A percentile compares a stretch with the other conserved stretches of the same genome.
Evolutionary conservation across 2,888 invertebrate species (phyloP).

Genomic region (Leptopilina syphax): DNA sequence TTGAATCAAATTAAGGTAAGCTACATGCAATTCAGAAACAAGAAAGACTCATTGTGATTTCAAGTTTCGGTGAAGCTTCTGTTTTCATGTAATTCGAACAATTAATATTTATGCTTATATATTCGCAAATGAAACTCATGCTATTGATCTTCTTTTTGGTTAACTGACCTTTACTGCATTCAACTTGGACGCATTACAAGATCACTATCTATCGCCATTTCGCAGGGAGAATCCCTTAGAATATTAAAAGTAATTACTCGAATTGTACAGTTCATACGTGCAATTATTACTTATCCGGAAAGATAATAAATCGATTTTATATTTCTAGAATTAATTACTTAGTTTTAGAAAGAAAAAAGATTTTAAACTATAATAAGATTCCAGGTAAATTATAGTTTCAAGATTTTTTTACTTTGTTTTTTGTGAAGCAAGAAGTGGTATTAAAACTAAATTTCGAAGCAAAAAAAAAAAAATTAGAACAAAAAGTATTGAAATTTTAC

Average conservation of each 20-base stretch:
- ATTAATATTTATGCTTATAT: conserved; percentile 20
- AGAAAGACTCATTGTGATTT: background rate
- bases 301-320: background rate
- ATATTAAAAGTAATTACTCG: background rate
- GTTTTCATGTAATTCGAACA: background rate
- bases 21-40: too few relatives aligned
- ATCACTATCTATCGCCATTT: conserved; percentile 22
- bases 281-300: background rate
- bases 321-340: background rate
- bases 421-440: background rate
- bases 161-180: conserved; percentile 16
- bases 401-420: background rate
- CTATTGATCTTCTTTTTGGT: conserved; percentile 29
- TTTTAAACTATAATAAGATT: background rate
- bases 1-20: too few relatives aligned
- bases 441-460: background rate
- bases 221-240: background rate
- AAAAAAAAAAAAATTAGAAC: too few relatives aligned
- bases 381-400: background rate
- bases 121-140: conserved; percentile 5
- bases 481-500: too few relatives aligned
- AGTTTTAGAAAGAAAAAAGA: background rate
- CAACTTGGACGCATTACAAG: conserved; percentile 12
- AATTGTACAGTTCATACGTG: background rate
- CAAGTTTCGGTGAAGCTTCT: background rate